Base-by-base conservation (phyloP, 2,797 vertebrate species). In the Antrozous pallidus region DNA sequence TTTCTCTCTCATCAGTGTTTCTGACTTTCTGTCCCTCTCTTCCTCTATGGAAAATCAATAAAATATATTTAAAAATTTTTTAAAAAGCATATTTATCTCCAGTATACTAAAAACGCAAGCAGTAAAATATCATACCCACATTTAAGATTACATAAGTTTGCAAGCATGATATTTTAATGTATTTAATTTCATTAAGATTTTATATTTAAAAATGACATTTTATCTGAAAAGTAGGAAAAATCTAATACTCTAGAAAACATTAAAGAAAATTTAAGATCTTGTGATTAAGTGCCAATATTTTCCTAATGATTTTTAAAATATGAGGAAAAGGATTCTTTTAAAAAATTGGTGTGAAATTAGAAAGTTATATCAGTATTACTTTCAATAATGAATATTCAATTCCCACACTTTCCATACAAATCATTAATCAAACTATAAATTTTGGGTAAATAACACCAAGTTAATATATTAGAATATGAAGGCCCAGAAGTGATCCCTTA, bases 291-390 rank as follows among this genome's bases (percentile, higher is more conserved):
- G 28, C 6, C 31, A 87, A 22, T 51, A 82, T 77, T 20, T 83
- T 93, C 7, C 36, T 73, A 61, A 85, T 6, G 51, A 40, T 73
- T 95, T 90, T 84, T 67, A 49, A 93, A 90, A 94, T 70, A 82
- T 6, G 22, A 91, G 73, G 13, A 5, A 77, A 89, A 83, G 20
- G 42, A n/a, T 47, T 88, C 26, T 88, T 24, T 17, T 49, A 17
- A n/a, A 65, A 24, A 38, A 91, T 61, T 47, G 26, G 47, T 24
- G 24, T 54, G 38, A 56, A 24, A n/a, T 26, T 18, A 81, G 20
- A 69, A 54, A 93, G 56, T 33, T 10, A 26, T 77, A 77, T 75
- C 14, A 33, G 17, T 38, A 71, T 36, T 81, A 63, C 49, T 90
- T 89, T 63, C 28, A 84, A 77, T 38, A 7, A 31, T 38, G 24